A percentile compares a stretch with the other conserved stretches of the same genome.
These are phyloP conservation scores for Mungos mungo DNA, from an alignment of 2,113 vertebrate genomes.

Conservation along the genomic window DNA sequence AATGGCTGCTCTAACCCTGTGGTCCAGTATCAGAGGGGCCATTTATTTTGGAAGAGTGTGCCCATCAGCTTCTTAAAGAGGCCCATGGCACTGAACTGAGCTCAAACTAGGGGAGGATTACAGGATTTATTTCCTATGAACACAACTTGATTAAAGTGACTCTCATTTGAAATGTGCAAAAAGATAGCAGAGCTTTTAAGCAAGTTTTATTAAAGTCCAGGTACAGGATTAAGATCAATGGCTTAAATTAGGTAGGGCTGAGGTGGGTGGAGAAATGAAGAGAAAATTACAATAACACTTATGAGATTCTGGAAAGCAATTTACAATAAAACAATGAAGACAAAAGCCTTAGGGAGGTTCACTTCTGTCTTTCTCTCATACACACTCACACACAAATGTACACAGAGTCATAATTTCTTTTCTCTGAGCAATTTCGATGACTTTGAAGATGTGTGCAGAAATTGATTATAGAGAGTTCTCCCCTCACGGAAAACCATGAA, in stretches of 20 bases:
- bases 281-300: background rate
- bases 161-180: slow-evolving; percentile 43
- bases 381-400: background rate
- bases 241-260: background rate
- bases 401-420: background rate
- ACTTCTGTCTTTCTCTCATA: background rate
- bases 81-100: background rate
- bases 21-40: slow-evolving; percentile 31
- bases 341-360: background rate
- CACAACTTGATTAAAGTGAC: slow-evolving; percentile 39
- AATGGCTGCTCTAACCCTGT: slow-evolving; percentile 22
- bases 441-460: background rate
- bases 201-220: background rate
- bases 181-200: background rate
- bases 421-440: background rate
- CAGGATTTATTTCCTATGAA: slow-evolving; percentile 60
- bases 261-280: background rate
- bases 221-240: background rate
- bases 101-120: background rate
- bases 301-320: background rate
- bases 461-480: background rate
- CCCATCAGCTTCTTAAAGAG: slow-evolving; percentile 18
- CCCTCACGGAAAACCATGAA: background rate
- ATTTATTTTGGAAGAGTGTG: slow-evolving; percentile 25
- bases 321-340: background rate